Evolutionary conservation across 2,888 invertebrate species (phyloP).

Genomic region (Synanthedon formicaeformis): DNA sequence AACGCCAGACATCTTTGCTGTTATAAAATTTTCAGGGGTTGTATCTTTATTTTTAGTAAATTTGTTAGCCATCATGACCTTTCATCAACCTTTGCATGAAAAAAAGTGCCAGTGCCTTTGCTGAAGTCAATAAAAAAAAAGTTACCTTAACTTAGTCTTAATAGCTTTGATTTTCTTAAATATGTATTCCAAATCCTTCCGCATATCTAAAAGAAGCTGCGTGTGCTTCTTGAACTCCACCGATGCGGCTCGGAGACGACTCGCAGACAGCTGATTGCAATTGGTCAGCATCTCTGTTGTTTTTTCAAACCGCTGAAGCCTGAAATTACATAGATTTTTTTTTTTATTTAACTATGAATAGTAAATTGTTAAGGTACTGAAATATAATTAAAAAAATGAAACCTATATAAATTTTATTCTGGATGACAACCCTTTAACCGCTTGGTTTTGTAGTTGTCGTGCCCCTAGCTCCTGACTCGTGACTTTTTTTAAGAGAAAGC

Average conservation of each 20-base stretch:
- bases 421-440: no score
- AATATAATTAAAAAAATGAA: background rate
- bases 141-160: slow-evolving; percentile 83
- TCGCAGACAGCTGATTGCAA: slow-evolving; percentile 93
- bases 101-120: no score
- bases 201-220: slow-evolving; percentile 87
- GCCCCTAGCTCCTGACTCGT: no score
- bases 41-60: no score
- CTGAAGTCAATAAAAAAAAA: no score
- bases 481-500: no score
- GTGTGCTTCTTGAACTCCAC: slow-evolving; percentile 93
- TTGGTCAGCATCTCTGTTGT: slow-evolving; percentile 99
- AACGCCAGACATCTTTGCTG: no score
- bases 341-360: no score
- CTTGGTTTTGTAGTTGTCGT: no score
- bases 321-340: slow-evolving; percentile 37
- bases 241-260: slow-evolving; percentile 85
- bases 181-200: slow-evolving; percentile 93
- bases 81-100: no score
- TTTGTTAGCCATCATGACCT: no score
- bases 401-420: background rate
- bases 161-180: slow-evolving; percentile 91
- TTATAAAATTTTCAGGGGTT: no score
- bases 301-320: slow-evolving; percentile 96
- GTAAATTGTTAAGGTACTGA: background rate